Percentiles rank a stretch among this genome's conserved stretches.
These are phyloP conservation scores for Edolisoma coerulescens DNA, from an alignment of 2,113 vertebrate species.

Conservation along the genomic window DNA sequence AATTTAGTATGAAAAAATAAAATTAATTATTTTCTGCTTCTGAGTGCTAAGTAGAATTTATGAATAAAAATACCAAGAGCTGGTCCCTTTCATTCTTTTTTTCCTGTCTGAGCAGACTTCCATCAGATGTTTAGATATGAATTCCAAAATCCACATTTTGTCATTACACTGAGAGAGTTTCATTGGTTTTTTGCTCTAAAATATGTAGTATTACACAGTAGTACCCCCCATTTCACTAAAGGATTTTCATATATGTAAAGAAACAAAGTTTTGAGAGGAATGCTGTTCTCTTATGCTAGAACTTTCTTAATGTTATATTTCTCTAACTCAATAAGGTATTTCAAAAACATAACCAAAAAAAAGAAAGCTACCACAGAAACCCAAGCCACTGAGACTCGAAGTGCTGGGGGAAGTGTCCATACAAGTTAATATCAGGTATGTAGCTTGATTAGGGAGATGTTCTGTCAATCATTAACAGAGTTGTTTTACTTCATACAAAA, in stretches of 20 bases:
- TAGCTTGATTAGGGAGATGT: neutral
- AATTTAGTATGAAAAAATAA: neutral
- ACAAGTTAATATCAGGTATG: neutral
- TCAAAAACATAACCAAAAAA: neutral
- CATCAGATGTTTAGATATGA: neutral
- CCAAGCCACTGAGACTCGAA: neutral
- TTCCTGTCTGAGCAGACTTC: neutral
- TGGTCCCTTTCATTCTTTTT: neutral
- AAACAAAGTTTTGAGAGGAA: neutral
- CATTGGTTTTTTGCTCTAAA: neutral
- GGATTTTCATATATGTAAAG: neutral
- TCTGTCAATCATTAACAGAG: neutral
- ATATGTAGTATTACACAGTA: neutral
- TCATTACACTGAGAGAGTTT: neutral
- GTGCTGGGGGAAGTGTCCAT: neutral
- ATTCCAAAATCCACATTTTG: neutral
- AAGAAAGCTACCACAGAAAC: neutral
- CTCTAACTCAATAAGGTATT: neutral
- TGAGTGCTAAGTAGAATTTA: neutral
- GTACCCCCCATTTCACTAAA: neutral
- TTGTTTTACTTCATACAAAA: neutral
- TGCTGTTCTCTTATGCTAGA: neutral
- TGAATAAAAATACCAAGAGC: neutral
- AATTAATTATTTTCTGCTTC: neutral
- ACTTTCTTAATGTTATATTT: neutral